A percentile compares a stretch with the other conserved stretches of the same genome.
These are phyloP conservation scores for Pelosia muscerda DNA, from an alignment of 2,888 invertebrate genomes.

Conservation along the genomic window DNA sequence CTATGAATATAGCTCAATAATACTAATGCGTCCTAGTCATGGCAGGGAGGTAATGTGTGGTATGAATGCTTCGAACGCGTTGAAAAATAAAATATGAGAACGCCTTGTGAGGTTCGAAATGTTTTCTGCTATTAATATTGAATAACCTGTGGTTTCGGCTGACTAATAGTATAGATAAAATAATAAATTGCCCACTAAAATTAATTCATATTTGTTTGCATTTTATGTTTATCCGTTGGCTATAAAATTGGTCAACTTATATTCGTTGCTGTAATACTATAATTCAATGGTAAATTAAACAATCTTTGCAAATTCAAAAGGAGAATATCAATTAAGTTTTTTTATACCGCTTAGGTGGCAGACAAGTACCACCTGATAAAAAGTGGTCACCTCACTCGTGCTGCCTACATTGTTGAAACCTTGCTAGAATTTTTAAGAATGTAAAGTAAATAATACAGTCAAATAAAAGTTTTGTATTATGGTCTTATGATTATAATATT, in stretches of 20 bases:
- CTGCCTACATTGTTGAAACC: too few species aligned
- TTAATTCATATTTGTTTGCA: background rate
- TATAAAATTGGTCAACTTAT: background rate
- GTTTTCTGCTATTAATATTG: background rate
- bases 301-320: too few species aligned
- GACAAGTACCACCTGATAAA: too few species aligned
- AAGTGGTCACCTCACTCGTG: too few species aligned
- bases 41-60: background rate
- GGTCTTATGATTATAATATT: too few species aligned
- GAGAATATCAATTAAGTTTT: too few species aligned
- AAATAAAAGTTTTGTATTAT: too few species aligned
- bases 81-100: too few species aligned
- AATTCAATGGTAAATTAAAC: too few species aligned
- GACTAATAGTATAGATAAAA: background rate
- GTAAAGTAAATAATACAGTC: too few species aligned
- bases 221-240: background rate
- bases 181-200: background rate
- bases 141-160: background rate
- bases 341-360: too few species aligned
- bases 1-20: constrained; percentile 29
- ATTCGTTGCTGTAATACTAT: background rate
- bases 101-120: constrained; percentile 1
- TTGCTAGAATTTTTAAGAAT: too few species aligned
- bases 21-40: constrained; percentile 14
- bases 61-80: background rate